Evolutionary conservation across 2,797 vertebrate genomes (phyloP).

Genomic region (Coregonus ussuriensis): DNA sequence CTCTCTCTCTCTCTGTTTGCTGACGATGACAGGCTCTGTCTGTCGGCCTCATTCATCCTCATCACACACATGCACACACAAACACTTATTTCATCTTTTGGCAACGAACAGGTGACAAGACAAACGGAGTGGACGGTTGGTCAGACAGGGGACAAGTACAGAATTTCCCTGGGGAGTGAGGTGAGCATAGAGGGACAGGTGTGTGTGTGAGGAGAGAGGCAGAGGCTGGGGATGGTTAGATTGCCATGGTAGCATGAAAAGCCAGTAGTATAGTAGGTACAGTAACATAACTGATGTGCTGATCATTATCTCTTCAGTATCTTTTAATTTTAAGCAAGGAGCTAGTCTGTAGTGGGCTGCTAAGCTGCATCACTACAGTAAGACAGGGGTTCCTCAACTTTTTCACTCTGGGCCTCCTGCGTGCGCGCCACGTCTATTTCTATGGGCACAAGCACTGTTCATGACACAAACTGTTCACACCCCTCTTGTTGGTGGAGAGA

Average conservation of each 20-base stretch:
- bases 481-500: too few species aligned
- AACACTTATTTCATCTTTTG: constrained; percentile 10
- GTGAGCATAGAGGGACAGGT: neutral
- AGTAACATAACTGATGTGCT: too few species aligned
- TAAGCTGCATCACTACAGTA: neutral
- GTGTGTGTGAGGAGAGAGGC: neutral
- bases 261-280: too few species aligned
- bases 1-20: neutral
- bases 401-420: too few species aligned
- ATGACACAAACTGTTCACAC: too few species aligned
- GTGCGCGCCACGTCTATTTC: too few species aligned
- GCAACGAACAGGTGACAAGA: constrained; percentile 11
- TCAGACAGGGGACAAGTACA: neutral
- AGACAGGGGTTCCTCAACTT: neutral
- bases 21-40: constrained; percentile 1
- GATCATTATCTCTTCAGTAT: neutral
- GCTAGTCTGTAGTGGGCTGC: neutral
- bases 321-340: neutral
- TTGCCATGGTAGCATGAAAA: neutral
- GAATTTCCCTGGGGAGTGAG: neutral
- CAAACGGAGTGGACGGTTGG: neutral
- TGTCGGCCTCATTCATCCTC: neutral
- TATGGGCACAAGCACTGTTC: too few species aligned
- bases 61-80: neutral
- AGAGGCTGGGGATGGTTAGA: neutral